Evolutionary conservation across 2,113 vertebrate species (phyloP).

Genomic region (Platichthys flesus): DNA sequence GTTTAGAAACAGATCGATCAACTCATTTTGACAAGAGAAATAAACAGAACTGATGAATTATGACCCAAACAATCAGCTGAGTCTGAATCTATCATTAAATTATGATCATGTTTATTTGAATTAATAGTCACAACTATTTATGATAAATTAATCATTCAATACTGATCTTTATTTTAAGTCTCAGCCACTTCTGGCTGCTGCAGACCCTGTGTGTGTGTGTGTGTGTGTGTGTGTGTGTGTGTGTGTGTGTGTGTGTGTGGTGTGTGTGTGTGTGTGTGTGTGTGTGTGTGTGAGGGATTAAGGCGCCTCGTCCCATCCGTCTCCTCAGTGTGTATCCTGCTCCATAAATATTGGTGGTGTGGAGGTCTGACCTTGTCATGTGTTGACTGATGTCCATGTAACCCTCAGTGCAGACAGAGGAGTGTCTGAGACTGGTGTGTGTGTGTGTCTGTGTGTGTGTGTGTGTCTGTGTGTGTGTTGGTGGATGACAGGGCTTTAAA

Average conservation of each 20-base stretch:
- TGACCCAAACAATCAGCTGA: too few species aligned
- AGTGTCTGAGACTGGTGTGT: constrained; percentile 1
- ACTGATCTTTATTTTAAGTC: neutral
- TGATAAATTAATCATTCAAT: neutral
- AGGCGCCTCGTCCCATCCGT: constrained; percentile 31
- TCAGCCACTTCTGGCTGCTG: neutral
- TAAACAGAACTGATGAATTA: too few species aligned
- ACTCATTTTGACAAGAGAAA: too few species aligned
- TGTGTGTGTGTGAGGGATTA: constrained; percentile 1
- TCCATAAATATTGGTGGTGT: constrained; percentile 68
- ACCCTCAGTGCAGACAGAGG: constrained; percentile 44
- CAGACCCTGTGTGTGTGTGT: neutral
- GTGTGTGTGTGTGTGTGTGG: constrained; percentile 1
- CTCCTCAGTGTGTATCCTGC: constrained; percentile 45
- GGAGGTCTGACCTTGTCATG: constrained; percentile 69
- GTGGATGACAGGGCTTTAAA: too few species aligned
- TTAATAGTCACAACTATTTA: neutral
- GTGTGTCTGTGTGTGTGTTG: neutral
- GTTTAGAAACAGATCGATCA: too few species aligned
- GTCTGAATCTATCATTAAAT: neutral
- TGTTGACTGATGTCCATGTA: constrained; percentile 61
- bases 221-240: neutral
- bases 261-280: neutral
- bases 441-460: neutral
- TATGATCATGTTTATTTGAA: neutral